Conservation (phyloP, 2,797 vertebrate species). For the Chiloscyllium punctatum region DNA sequence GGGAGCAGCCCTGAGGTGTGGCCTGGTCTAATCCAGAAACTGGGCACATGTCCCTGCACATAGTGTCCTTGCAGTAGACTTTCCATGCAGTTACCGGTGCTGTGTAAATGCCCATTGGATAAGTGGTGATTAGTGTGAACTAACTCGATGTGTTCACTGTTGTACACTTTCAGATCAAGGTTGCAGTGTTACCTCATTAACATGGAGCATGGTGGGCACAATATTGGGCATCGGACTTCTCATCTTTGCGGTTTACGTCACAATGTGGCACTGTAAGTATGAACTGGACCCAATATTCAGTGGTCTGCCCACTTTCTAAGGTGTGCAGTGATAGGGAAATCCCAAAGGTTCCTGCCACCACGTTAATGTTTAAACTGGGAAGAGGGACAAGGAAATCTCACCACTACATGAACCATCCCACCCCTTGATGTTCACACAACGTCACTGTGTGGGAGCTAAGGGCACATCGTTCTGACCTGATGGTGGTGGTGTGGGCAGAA, state of each 20-base stretch:
- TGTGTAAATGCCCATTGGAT: not conserved
- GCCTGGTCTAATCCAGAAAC: no score
- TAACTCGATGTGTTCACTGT: not conserved
- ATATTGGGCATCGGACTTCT: not conserved
- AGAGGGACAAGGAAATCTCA: not conserved
- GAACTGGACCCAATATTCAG: no score
- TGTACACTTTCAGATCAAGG: not conserved
- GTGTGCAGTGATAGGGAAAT: no score
- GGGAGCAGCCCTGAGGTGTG: no score
- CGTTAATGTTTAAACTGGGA: no score
- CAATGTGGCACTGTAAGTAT: not conserved
- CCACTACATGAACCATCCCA: not conserved
- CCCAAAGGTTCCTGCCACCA: no score
- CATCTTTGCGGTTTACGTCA: not conserved
- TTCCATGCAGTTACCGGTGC: not conserved
- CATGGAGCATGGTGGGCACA: not conserved
- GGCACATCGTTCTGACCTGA: not conserved
- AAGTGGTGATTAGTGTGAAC: not conserved
- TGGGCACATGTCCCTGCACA: no score
- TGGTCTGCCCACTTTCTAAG: no score
- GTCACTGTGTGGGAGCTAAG: not conserved
- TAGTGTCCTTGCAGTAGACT: no score
- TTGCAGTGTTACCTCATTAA: not conserved
- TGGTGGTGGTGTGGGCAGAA: not conserved
- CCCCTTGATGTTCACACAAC: not conserved